Evolutionary conservation across 1,140 invertebrate genomes (phyloP).

Genomic region (Pachyrhynchus sulphureomaculatus): DNA sequence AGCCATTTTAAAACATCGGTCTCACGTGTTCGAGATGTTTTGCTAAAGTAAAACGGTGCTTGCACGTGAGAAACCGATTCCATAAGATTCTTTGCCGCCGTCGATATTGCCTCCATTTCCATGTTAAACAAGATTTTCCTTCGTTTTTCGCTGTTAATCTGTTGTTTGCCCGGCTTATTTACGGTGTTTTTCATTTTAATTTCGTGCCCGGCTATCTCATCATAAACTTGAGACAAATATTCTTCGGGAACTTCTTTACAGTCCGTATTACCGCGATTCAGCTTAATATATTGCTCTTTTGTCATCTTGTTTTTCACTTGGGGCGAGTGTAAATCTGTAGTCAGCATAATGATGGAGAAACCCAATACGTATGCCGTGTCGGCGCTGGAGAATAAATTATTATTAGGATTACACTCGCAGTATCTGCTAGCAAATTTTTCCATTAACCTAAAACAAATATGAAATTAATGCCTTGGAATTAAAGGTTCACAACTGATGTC

Average conservation of each 20-base stretch:
- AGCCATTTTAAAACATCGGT: slow-evolving; percentile 98
- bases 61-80: slow-evolving; percentile 98
- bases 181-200: slow-evolving; percentile 96
- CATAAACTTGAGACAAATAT: slow-evolving; percentile 96
- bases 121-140: slow-evolving; percentile 92
- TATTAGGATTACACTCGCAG: slow-evolving; percentile 95
- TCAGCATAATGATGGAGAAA: slow-evolving; percentile 99
- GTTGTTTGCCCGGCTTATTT: slow-evolving; percentile 81
- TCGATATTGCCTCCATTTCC: slow-evolving; percentile 98
- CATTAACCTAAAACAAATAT: slow-evolving; percentile 76
- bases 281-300: slow-evolving; percentile 97
- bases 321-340: slow-evolving; percentile 97
- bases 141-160: slow-evolving; percentile 91
- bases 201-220: slow-evolving; percentile 98
- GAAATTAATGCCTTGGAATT: too few species aligned
- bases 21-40: slow-evolving; percentile 97
- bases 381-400: slow-evolving; percentile 93
- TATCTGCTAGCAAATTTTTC: slow-evolving; percentile 99
- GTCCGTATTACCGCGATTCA: slow-evolving; percentile 98
- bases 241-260: slow-evolving; percentile 96
- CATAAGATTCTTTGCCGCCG: slow-evolving; percentile 97
- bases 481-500: too few species aligned
- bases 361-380: slow-evolving; percentile 98
- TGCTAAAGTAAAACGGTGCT: slow-evolving; percentile 92
- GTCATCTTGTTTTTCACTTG: slow-evolving; percentile 99